Evolutionary conservation across 2,888 invertebrate genomes (phyloP).

Genomic region (Amiota mariae): DNA sequence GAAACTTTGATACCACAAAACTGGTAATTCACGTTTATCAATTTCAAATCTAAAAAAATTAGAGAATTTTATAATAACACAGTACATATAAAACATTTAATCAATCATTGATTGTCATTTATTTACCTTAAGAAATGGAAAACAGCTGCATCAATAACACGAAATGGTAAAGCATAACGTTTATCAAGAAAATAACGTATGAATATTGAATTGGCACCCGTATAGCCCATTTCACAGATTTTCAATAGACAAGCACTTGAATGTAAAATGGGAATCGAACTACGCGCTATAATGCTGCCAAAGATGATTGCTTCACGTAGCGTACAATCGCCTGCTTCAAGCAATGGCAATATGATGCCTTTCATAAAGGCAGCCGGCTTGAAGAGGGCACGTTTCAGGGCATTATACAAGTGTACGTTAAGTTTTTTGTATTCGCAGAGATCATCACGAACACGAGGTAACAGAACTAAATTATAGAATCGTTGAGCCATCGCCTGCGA

Average conservation of each 20-base stretch:
- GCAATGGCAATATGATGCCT: conserved; percentile 83
- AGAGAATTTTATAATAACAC: background rate
- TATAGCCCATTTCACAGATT: conserved; percentile 98
- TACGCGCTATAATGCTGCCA: conserved; percentile 91
- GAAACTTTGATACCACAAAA: conserved; percentile 97
- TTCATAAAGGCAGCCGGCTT: conserved; percentile 99
- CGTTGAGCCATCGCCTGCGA: conserved; percentile 97
- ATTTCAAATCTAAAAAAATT: conserved; percentile 81
- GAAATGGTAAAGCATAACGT: conserved; percentile 96
- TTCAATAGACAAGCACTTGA: conserved; percentile 95
- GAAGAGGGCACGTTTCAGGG: conserved; percentile 92
- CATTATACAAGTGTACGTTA: conserved; percentile 97
- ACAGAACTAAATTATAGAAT: conserved; percentile 92
- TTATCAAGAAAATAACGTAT: conserved; percentile 95
- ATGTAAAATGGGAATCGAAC: conserved; percentile 94
- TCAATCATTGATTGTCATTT: background rate
- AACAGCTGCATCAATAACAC: conserved; percentile 95
- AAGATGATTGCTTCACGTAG: conserved; percentile 96
- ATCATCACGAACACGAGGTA: conserved; percentile 95
- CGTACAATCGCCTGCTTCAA: conserved; percentile 93
- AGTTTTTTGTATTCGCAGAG: conserved; percentile 94
- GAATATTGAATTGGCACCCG: conserved; percentile 96
- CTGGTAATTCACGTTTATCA: conserved; percentile 89
- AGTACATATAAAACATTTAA: background rate
- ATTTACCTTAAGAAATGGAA: conserved; percentile 91